phyloP scores from a whole-genome alignment of 1,140 invertebrate genomes.

The Philopotamus ludificatus region DNA sequence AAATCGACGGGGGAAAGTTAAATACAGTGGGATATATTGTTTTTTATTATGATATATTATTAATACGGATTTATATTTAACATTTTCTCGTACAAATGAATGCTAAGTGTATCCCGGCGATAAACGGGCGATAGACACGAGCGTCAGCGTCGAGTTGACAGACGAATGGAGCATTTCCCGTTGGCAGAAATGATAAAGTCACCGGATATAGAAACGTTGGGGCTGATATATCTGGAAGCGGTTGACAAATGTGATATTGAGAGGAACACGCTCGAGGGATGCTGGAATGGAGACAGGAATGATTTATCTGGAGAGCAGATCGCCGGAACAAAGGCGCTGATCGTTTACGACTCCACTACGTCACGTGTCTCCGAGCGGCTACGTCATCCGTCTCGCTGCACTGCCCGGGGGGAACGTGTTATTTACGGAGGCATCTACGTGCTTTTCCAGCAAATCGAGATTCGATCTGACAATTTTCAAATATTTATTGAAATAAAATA shows the following conservation, averaged over 20 bases:
- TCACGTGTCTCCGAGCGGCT: background rate
- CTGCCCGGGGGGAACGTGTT: no score
- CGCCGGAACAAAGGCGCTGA: slow-evolving; percentile 17
- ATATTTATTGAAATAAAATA: no score
- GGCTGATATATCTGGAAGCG: slow-evolving; percentile 8
- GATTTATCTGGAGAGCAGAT: slow-evolving; percentile 21
- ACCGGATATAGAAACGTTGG: background rate
- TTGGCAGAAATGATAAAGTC: background rate
- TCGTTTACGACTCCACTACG: background rate
- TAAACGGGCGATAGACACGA: no score
- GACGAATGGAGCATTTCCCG: background rate
- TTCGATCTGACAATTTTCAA: no score
- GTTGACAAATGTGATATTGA: slow-evolving; percentile 10
- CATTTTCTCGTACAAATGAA: no score
- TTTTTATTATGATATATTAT: no score
- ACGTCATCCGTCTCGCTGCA: no score
- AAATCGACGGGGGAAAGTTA: no score
- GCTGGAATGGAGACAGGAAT: slow-evolving; percentile 1
- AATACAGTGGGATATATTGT: no score
- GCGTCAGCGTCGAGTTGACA: background rate
- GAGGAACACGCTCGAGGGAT: background rate
- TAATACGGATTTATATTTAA: no score
- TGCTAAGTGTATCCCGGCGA: no score
- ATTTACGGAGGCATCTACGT: background rate
- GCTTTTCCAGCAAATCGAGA: slow-evolving; percentile 9